Percentiles rank a stretch among this genome's conserved stretches.
phyloP scores from a whole-genome alignment of 2,888 invertebrate genomes.

The Dryobota labecula region DNA sequence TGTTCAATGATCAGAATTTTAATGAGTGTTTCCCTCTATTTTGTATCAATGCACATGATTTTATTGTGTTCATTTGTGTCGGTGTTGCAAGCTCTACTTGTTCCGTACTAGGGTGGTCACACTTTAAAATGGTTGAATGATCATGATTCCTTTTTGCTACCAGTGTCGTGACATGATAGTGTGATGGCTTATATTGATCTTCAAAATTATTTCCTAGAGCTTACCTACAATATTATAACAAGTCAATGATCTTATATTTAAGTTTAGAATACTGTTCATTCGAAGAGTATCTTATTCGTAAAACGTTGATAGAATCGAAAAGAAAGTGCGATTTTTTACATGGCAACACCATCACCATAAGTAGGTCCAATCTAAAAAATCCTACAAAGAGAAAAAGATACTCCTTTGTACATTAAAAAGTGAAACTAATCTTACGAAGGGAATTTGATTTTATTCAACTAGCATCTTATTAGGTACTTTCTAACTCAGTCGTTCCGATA shows the following conservation, averaged over 20 bases:
- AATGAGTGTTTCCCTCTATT: slow-evolving; percentile 68
- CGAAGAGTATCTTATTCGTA: slow-evolving; percentile 80
- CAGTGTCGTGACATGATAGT: slow-evolving; percentile 77
- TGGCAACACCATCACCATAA: slow-evolving; percentile 67
- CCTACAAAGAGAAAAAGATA: slow-evolving; percentile 79
- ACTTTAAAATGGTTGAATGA: slow-evolving; percentile 75
- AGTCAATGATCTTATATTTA: slow-evolving; percentile 67
- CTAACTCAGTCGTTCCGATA: slow-evolving; percentile 39
- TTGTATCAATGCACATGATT: slow-evolving; percentile 64
- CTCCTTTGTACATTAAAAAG: slow-evolving; percentile 76
- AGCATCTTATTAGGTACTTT: slow-evolving; percentile 12
- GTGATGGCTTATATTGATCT: slow-evolving; percentile 75
- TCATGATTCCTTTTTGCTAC: slow-evolving; percentile 68
- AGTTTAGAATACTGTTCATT: slow-evolving; percentile 67
- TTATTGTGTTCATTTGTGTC: slow-evolving; percentile 78
- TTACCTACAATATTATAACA: slow-evolving; percentile 72
- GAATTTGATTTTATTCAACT: slow-evolving; percentile 3
- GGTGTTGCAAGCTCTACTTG: slow-evolving; percentile 88
- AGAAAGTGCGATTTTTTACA: slow-evolving; percentile 58
- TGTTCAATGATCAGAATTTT: slow-evolving; percentile 70
- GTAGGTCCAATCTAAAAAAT: slow-evolving; percentile 33
- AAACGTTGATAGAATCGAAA: slow-evolving; percentile 53
- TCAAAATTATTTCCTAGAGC: slow-evolving; percentile 69
- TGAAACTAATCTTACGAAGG: slow-evolving; percentile 72
- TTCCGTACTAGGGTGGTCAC: slow-evolving; percentile 80